Evolutionary conservation across 1,140 invertebrate species (phyloP).

Genomic region (Anastrepha obliqua): DNA sequence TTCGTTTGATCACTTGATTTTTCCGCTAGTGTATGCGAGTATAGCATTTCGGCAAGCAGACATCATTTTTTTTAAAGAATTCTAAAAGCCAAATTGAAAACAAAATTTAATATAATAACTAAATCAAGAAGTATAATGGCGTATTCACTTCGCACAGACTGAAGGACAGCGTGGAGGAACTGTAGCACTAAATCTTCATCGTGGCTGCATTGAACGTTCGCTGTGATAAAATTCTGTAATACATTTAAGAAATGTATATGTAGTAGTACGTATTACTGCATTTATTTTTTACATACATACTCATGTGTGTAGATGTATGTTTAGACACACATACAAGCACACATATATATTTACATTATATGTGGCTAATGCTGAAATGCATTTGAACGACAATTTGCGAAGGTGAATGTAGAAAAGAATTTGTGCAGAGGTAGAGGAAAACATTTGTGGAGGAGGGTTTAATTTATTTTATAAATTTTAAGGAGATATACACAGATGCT

Average conservation of each 20-base stretch:
- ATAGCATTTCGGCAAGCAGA: too few species aligned
- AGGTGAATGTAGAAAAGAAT: not conserved
- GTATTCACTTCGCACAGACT: not conserved
- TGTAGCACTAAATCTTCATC: too few species aligned
- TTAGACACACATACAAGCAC: not conserved
- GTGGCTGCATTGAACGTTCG: too few species aligned
- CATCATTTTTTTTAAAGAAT: too few species aligned
- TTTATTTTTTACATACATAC: not conserved
- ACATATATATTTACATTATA: not conserved
- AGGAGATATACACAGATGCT: too few species aligned
- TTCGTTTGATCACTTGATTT: too few species aligned
- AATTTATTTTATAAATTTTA: too few species aligned
- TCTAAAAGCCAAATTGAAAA: conserved; percentile 2
- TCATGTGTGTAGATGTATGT: not conserved
- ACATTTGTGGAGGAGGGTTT: not conserved
- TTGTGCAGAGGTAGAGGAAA: not conserved
- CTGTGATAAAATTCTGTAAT: not conserved
- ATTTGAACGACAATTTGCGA: not conserved
- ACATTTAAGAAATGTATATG: not conserved
- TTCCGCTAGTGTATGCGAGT: too few species aligned
- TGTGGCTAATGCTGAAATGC: not conserved
- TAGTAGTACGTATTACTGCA: too few species aligned
- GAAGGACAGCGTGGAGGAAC: not conserved
- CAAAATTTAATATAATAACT: conserved; percentile 2
- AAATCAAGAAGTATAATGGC: conserved; percentile 14